Percentiles rank a stretch among this genome's conserved stretches.
phyloP scores from a whole-genome alignment of 2,113 vertebrate species.

The Elachura formosa region DNA sequence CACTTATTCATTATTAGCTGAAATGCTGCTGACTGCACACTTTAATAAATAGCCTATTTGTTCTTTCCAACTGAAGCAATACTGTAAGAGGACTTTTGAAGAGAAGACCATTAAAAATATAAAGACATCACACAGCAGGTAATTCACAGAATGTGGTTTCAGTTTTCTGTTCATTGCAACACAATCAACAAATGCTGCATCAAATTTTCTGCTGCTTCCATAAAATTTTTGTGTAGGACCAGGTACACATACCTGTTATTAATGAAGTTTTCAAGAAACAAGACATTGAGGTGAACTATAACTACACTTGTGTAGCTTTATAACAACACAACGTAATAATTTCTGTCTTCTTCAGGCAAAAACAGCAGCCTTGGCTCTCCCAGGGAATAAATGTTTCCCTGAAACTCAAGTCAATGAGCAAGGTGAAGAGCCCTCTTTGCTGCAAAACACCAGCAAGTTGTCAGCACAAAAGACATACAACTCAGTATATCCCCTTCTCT shows the following conservation, averaged over 20 bases:
- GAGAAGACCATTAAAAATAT: conserved; percentile 39
- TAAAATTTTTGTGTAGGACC: not conserved
- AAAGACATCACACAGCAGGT: conserved; percentile 24
- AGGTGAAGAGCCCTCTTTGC: not conserved
- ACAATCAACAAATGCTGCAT: conserved; percentile 40
- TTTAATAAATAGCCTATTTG: conserved; percentile 66
- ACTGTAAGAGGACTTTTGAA: conserved; percentile 19
- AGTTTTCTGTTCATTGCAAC: not conserved
- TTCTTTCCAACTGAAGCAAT: conserved; percentile 54
- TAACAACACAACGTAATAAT: not conserved
- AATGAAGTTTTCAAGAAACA: not conserved
- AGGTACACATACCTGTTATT: not conserved
- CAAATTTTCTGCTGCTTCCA: conserved; percentile 1
- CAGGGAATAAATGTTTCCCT: not conserved
- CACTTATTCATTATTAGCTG: conserved; percentile 56
- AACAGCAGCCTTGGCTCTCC: not conserved
- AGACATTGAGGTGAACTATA: not conserved
- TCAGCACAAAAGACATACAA: not conserved
- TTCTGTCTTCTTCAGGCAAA: not conserved
- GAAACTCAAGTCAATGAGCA: not conserved
- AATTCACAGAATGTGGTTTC: conserved; percentile 24
- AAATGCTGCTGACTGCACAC: conserved; percentile 47
- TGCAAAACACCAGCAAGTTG: not conserved
- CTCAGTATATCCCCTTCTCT: not conserved
- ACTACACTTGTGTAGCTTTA: not conserved